Percentiles rank a stretch among this genome's conserved stretches.
These are phyloP conservation scores for Oopsacas minuta DNA, from an alignment of 37 sponge, comb jelly and placozoan species.

Conservation along the genomic window DNA sequence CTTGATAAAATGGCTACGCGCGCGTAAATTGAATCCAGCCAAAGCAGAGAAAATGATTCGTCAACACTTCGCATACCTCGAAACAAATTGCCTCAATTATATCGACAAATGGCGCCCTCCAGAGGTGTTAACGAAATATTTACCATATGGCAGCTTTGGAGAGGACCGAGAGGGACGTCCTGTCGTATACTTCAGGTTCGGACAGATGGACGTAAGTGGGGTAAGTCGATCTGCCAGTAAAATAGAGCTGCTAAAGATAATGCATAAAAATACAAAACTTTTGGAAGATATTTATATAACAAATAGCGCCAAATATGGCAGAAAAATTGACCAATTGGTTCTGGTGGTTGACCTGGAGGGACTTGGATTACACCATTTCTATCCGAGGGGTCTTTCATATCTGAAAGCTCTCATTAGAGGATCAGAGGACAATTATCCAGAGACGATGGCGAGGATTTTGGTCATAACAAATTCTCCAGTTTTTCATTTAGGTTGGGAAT, in stretches of 20 bases:
- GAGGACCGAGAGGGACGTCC: not conserved
- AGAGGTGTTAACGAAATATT: not conserved
- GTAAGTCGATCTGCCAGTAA: not conserved
- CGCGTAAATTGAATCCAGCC: not conserved
- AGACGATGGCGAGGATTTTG: not conserved
- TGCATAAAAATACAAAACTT: not conserved
- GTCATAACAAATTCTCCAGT: not conserved
- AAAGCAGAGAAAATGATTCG: conserved; percentile 6
- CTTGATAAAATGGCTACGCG: not conserved
- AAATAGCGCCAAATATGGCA: not conserved
- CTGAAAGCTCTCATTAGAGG: not conserved
- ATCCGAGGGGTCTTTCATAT: not conserved
- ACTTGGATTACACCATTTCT: not conserved
- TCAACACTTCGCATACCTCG: not conserved
- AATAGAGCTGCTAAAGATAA: not conserved
- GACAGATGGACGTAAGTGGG: not conserved
- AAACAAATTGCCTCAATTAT: not conserved
- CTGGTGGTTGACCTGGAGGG: not conserved
- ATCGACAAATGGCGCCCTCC: not conserved
- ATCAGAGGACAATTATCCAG: not conserved
- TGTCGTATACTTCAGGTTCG: not conserved
- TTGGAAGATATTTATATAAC: not conserved
- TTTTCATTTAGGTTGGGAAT: conserved; percentile 4
- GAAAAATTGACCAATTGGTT: not conserved
- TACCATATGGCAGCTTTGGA: not conserved